Evolutionary conservation across 2,797 vertebrate genomes (phyloP), one percentile per base, ranked within the genome.

Genomic region (Coendou prehensilis): DNA sequence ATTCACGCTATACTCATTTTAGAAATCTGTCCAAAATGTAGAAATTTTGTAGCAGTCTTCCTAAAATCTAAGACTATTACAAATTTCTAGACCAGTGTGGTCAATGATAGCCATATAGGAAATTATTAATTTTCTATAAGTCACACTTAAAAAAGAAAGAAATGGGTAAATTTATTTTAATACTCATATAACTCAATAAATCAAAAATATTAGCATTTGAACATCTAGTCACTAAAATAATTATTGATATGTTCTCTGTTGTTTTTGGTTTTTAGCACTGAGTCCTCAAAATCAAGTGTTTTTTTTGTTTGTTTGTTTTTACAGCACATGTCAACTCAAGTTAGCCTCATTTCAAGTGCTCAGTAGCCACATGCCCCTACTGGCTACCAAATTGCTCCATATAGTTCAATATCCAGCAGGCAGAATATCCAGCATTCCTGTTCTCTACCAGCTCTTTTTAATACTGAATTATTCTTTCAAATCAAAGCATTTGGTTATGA

Each of bases 41-140:
- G 73, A 83, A 30, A 76, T 84, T 95, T 87, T 87, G 26, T 84
- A 78, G 87, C 23, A 20, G 7, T 30, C 52, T 92, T 93, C 37
- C 52, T 93, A 67, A 89, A 96, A 76, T 69, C 50, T 91, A 87
- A 96, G 73, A 45, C 89, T n/a, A n/a, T 17, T 89, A 84, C 63
- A 14, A 78, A 52, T 81, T 26, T 73, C 69, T 78, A 71, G 10
- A 78, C 5, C 5, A 30, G 3, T 50, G 56, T 17, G 22, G n/a
- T 10, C 69, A 67, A 7, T 47, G 50, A 33, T 15, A 86, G 22
- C 45, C 73, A 86, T 28, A 18, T 20, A 67, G 30, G 0, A 33
- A 83, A 88, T 87, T 20, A 85, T 10, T 90, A 4, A 86, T 82
- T 90, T 87, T 91, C 78, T 69, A 50, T 52, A 93, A 71, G 47